Conservation (phyloP, 2,797 vertebrate genomes). For the Carduelis carduelis region DNA sequence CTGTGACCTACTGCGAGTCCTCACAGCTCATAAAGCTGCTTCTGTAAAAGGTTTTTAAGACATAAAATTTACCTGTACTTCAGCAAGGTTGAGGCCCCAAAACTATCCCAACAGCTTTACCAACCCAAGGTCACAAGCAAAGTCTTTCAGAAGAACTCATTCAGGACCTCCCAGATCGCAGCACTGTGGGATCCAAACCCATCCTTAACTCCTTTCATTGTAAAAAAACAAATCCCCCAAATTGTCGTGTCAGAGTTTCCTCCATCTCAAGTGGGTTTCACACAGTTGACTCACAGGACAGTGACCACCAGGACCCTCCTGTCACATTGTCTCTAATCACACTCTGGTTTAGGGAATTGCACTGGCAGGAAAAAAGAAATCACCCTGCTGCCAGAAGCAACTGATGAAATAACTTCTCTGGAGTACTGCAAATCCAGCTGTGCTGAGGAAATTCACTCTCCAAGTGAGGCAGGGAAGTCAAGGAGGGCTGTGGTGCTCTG, state of each 20-base stretch:
- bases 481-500: not conserved
- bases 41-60: not conserved
- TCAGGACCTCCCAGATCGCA: not conserved
- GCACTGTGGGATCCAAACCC: not conserved
- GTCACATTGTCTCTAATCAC: not conserved
- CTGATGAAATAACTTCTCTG: not conserved
- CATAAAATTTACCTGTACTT: not conserved
- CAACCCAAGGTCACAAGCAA: not conserved
- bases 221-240: rapidly evolving
- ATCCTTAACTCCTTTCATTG: not conserved
- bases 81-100: not conserved
- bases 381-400: conserved; percentile 21
- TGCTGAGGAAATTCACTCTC: not conserved
- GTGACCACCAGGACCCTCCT: not conserved
- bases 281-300: not conserved
- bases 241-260: not conserved
- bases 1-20: not conserved
- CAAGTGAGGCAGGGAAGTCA: not conserved
- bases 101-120: not conserved
- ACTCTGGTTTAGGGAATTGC: conserved; percentile 1
- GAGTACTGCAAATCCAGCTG: not conserved
- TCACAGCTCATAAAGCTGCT: not conserved
- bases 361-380: conserved; percentile 15
- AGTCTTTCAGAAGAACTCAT: not conserved
- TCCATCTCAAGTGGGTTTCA: not conserved